Base-by-base conservation (phyloP, 2,797 vertebrate genomes). In the Florisuga fusca region DNA sequence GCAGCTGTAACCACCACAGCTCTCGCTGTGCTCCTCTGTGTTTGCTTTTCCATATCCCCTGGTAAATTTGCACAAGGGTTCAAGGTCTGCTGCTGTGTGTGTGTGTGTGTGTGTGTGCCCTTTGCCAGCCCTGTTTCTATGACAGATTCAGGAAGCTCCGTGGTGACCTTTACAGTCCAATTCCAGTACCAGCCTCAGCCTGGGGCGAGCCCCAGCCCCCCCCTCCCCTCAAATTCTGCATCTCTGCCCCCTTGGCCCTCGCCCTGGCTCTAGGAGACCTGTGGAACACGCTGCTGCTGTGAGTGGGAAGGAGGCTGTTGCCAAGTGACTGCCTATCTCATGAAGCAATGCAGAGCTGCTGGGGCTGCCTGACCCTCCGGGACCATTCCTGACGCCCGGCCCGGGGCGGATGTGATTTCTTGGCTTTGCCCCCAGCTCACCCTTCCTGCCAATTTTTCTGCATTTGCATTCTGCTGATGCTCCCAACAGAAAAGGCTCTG, bases 11-110 rank as follows among this genome's bases (percentile, higher is more conserved):
- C 41, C 72, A 62, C 55, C 36, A 9, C 16, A 2, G 17, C 43
- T 36, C 45, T 72, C 14, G 1, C 71, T 15, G 50, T 59, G n/a
- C 63, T 90, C 51, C 79, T 59, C 79, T 1, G 3, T 89, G 87
- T 96, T 96, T 90, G 63, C 81, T 91, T 96, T 96, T 94, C 96
- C 89, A 66, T 12, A 64, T 71, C 20, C 85, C 68, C 73, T 17
- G 91, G 89, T 85, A 91, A 89, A 91, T 92, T 94, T 96, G 82
- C 94, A 78, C 85, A 94, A 83, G 94, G 50, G 87, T 87, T 94
- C 82, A 94, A 94, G 93, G 91, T 86, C 67, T 86, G 10, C 67
- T 64, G 78, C 61, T 48, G 87, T 72, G n/a, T n/a, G n/a, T n/a
- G n/a, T n/a, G n/a, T n/a, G n/a, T 9, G 34, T 26, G 63, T 1